phyloP scores from a whole-genome alignment of 2,797 vertebrate genomes.

The Prunella strophiata region DNA sequence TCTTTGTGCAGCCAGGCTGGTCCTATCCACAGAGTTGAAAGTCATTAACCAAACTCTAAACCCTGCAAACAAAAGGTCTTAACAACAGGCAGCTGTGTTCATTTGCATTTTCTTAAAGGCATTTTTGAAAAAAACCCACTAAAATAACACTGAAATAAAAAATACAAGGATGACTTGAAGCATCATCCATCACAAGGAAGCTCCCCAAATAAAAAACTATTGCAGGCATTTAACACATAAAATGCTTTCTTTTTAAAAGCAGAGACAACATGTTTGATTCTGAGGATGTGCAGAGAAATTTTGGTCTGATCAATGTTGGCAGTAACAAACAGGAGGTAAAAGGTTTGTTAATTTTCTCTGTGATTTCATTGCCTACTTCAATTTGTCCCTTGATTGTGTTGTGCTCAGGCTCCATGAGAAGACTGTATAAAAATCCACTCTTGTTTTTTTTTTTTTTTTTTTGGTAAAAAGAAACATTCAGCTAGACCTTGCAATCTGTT shows the following conservation, averaged over 20 bases:
- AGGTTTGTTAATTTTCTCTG: not conserved
- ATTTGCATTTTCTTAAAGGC: not conserved
- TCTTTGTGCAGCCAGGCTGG: conserved; percentile 8
- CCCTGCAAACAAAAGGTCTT: not conserved
- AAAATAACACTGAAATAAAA: not conserved
- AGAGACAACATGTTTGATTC: not conserved
- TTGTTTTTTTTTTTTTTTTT: too few relatives aligned
- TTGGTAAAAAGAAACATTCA: not conserved
- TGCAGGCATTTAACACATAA: not conserved
- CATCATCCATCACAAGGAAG: not conserved
- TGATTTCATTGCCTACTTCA: not conserved
- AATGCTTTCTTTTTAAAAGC: not conserved
- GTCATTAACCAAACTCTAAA: not conserved
- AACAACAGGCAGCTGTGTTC: not conserved
- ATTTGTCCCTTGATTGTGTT: not conserved
- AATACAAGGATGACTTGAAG: not conserved
- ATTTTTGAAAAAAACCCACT: not conserved
- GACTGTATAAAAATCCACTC: not conserved
- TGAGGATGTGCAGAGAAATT: not conserved
- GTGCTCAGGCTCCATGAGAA: not conserved
- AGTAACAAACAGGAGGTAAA: not conserved
- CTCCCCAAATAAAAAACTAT: not conserved
- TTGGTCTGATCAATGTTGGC: not conserved
- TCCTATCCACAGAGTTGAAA: not conserved
- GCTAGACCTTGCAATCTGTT: not conserved